These are phyloP conservation scores for Orthonychiurus folsomi DNA, from an alignment of 2,888 invertebrate genomes.

Conservation along the genomic window DNA sequence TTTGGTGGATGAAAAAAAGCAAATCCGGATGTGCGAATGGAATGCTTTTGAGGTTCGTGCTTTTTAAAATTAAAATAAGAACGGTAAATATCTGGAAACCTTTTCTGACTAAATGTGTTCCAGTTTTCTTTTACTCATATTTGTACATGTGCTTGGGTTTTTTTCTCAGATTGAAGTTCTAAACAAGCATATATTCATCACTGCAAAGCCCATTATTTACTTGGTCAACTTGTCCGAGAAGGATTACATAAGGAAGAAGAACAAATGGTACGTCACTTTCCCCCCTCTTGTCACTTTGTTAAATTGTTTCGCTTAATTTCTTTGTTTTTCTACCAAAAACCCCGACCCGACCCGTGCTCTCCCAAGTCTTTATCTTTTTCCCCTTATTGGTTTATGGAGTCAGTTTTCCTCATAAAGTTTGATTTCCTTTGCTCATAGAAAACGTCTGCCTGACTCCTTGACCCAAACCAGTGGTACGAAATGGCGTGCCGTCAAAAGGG, in stretches of 20 bases:
- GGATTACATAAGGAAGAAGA: conserved; percentile 96
- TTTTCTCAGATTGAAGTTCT: conserved; percentile 74
- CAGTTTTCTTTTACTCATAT: conserved; percentile 12
- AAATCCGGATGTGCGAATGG: conserved; percentile 89
- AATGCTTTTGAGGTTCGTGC: conserved; percentile 75
- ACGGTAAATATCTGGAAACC: not conserved
- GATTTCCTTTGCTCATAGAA: not conserved
- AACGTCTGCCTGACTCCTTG: too few species aligned
- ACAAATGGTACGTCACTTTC: conserved; percentile 72
- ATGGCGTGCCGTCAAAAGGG: not conserved
- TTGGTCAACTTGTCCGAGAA: conserved; percentile 94
- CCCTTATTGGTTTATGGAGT: conserved; percentile 14
- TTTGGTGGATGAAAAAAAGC: conserved; percentile 79
- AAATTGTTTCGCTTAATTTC: conserved; percentile 4
- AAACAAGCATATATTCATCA: conserved; percentile 92
- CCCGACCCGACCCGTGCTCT: too few species aligned
- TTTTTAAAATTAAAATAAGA: too few species aligned
- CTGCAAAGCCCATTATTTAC: conserved; percentile 95
- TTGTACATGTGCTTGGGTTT: not conserved
- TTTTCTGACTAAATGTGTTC: conserved; percentile 9
- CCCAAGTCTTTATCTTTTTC: conserved; percentile 4
- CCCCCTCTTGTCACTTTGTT: conserved; percentile 5
- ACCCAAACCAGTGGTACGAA: not conserved
- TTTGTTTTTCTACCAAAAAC: conserved; percentile 3
- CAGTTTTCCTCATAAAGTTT: not conserved